Percentiles rank a stretch among this genome's conserved stretches.
These are phyloP conservation scores for Peromyscus nudipes DNA, from an alignment of 2,797 vertebrate species.

Conservation along the genomic window DNA sequence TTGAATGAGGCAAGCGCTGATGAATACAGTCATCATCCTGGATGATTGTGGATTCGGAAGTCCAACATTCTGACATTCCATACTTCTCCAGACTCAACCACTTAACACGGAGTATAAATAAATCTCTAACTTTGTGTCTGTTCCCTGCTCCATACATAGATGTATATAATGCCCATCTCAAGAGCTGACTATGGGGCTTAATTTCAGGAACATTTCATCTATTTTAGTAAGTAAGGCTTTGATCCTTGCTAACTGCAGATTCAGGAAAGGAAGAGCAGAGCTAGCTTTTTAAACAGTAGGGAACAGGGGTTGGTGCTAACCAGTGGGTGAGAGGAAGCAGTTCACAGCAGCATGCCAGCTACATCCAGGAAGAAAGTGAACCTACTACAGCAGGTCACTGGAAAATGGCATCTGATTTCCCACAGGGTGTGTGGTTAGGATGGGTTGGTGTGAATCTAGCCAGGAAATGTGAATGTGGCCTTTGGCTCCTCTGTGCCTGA, in stretches of 20 bases:
- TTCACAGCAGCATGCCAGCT: not conserved
- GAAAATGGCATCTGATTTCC: not conserved
- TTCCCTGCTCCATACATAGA: slow-evolving; percentile 19
- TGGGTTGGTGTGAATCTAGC: not conserved
- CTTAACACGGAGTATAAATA: not conserved
- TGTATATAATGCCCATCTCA: not conserved
- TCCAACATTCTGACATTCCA: not conserved
- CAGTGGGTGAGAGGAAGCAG: not conserved
- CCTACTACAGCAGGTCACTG: not conserved
- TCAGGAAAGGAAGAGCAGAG: not conserved
- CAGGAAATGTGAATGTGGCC: not conserved
- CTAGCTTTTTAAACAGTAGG: not conserved
- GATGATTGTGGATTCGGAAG: not conserved
- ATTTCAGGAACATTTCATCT: not conserved
- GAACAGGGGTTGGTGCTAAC: not conserved
- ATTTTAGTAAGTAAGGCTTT: not conserved
- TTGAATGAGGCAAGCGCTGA: not conserved
- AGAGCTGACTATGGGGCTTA: not conserved
- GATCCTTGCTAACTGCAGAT: not conserved
- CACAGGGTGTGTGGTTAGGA: not conserved
- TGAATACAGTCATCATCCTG: not conserved
- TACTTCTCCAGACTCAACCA: not conserved
- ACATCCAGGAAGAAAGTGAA: not conserved
- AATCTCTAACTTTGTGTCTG: not conserved
- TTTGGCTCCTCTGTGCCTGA: slow-evolving; percentile 19